Evolutionary conservation across 2,113 vertebrate genomes (phyloP), one percentile per base, ranked within the genome.

Genomic region (Serinus canaria): DNA sequence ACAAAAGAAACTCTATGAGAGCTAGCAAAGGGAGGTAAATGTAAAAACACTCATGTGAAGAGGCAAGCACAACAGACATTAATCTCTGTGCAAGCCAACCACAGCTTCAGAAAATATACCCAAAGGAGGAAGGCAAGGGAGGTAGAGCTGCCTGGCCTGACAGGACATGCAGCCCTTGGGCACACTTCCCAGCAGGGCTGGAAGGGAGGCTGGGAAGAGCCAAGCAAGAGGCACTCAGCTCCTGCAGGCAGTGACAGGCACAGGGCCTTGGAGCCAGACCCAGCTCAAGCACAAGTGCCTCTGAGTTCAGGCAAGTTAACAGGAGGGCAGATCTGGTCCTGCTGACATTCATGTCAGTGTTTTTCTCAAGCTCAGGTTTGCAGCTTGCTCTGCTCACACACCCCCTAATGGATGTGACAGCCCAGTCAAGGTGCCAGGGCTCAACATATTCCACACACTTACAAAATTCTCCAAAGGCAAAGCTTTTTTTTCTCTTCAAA

Each of bases 371-470:
- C 50, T 84, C 6, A 83, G 27, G 55, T 15, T 86, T 31, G 35
- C 75, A 74, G 84, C 58, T 59, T 37, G 39, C 93, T 59, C 56
- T 83, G 79, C 83, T 87, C n/a, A 72, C 35, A 11, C 1, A 0
- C 43, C 64, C 35, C n/a, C 44, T 75, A 89, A 89, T 70, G 90
- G 90, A 93, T 94, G 52, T 10, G 60, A 90, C 90, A 97, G 76
- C 80, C 73, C 73, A 72, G 76, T 11, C 68, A 27, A 77, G 64
- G 76, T 68, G 73, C 87, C 31, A 89, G 37, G 70, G 23, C 89
- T 53, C 50, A 66, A 72, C 41, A 15, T 78, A 83, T 81, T 92
- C 69, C 49, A 64, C 49, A 66, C 10, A 0, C 72, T 92, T 27
- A 83, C 46, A 83, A 43, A 92, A 92, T 17, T 28, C 35, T 92